Base-by-base conservation (phyloP, 2,888 invertebrate species). In the Melanophora roralis region DNA sequence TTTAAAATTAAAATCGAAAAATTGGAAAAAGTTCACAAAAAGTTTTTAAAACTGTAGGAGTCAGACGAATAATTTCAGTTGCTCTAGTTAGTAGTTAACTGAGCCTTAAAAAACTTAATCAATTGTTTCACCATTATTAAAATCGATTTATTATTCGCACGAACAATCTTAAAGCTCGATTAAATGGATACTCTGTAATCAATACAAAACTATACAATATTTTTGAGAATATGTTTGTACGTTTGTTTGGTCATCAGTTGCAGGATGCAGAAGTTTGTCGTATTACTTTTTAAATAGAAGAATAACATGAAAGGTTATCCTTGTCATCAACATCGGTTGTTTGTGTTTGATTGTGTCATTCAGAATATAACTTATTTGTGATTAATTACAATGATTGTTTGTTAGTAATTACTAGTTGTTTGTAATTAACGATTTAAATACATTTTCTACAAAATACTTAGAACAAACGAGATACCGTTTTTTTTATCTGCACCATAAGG, bases 281-380 rank as follows among this genome's bases (percentile, higher is more conserved):
- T 36, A 47, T 45, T 27, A n/a, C 53, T 62, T 43, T 27, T 51
- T 5, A 43, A 65, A 57, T 51, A 47, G 23, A 49, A 40, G 21
- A 32, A 40, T 23, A 27, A 23, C 45, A 8, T 43, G 32, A 67
- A 65, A 67, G 57, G 43, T 59, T 51, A 47, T 64, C 36, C 27
- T 55, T 6, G 27, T 27, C 27, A 27, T 27, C 27, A 27, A 27
- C 27, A 27, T 27, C 23, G n/a, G 12, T 38, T 47, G 47, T 49
- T 68, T 53, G 21, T 62, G 45, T 69, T 62, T 36, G 68, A 68
- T 75, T 69, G 69, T 76, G 69, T 64, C 69, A 76, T 27, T 68
- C 53, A 60, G 47, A 43, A 49, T n/a, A n/a, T 38, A 74, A 74
- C 36, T 47, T 27, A 59, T 57, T 73, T 59, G 32, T 16, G 23